Evolutionary conservation across 2,797 vertebrate genomes (phyloP), one percentile per base, ranked within the genome.

Genomic region (Pithecia hirsuta): DNA sequence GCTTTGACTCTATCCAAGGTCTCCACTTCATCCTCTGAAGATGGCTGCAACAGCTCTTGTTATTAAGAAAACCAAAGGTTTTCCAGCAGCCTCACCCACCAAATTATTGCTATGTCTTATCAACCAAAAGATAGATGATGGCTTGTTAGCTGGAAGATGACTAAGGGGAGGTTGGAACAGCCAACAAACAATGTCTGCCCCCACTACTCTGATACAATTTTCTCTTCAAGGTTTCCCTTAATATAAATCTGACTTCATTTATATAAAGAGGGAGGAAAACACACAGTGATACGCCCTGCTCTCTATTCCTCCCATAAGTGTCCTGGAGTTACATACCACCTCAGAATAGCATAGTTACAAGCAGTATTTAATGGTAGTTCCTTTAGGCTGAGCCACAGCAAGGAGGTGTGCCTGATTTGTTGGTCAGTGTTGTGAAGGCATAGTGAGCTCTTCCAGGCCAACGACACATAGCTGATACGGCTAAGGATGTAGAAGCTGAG

Each of bases 401-500:
- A 26, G 17, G 30, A 64, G 50, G 36, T 39, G 4, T 88, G 74
- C 64, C 61, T 91, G 41, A 52, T 17, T 19, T 67, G 50, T 84
- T 88, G 76, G 30, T 59, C 26, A 92, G 74, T 75, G 36, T 86
- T 89, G 24, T 80, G 59, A 88, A 93, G 70, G 26, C 52, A n/a
- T 93, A 28, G 3, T 50, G n/a, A 97, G 55, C 8, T 55, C 95
- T 93, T 52, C 84, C 91, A 96, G 76, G 80, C 79, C 41, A 48
- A 52, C 59, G 78, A 89, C 76, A 81, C n/a, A 76, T 50, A 89
- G 79, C 50, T 94, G 79, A 80, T 7, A 24, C 12, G 44, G 55
- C 83, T 81, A 78, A 92, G 74, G 41, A 90, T 28, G 10, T 26
- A 17, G 79, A 96, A 81, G 26, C 57, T 91, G 67, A 75, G 44